phyloP scores from a whole-genome alignment of 1,140 invertebrate species.

The Solenopsis fugax region DNA sequence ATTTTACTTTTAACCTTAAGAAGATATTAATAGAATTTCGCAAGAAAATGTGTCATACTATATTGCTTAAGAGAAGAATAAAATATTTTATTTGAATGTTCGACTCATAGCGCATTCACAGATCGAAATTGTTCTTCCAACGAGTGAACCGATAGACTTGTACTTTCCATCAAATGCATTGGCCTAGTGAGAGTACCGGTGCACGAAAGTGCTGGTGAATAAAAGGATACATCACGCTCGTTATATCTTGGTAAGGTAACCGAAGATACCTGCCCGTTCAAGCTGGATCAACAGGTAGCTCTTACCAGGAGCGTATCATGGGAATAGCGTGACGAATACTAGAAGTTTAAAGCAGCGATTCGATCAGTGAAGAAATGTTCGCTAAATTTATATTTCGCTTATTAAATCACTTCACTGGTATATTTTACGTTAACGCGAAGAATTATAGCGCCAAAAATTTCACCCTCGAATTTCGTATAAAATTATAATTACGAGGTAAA shows the following conservation, averaged over 20 bases:
- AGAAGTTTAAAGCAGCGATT: constrained; percentile 52
- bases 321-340: constrained; percentile 62
- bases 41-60: background rate
- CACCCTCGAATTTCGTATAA: background rate
- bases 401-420: background rate
- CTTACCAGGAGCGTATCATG: constrained; percentile 71
- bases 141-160: background rate
- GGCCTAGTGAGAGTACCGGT: background rate
- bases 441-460: background rate
- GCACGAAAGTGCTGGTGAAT: constrained; percentile 28
- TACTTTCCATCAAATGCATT: background rate
- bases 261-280: constrained; percentile 65
- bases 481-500: background rate
- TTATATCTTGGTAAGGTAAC: constrained; percentile 66
- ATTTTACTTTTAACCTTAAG: background rate
- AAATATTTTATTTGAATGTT: background rate
- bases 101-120: background rate
- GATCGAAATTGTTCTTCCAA: constrained; percentile 5
- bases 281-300: constrained; percentile 74
- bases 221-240: constrained; percentile 49
- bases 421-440: background rate
- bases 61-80: background rate
- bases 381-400: constrained; percentile 5
- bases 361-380: constrained; percentile 34
- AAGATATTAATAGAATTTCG: background rate